phyloP scores from a whole-genome alignment of 2,113 vertebrate species.

The Opisthocomus hoazin region DNA sequence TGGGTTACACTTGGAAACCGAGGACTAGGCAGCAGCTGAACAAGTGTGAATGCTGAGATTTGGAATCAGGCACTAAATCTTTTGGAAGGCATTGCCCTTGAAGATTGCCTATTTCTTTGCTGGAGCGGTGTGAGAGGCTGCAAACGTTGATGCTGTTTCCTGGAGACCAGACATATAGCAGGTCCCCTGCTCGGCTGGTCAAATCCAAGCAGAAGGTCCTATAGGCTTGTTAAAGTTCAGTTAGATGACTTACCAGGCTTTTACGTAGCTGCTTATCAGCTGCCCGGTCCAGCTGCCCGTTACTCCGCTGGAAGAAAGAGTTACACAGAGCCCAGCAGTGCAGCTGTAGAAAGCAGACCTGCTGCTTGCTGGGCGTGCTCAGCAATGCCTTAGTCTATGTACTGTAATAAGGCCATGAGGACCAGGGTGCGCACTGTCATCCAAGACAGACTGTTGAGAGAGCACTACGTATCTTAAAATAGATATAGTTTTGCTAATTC shows the following conservation, averaged over 20 bases:
- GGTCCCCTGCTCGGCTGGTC: rapidly evolving
- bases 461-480: background rate
- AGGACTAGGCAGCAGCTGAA: background rate
- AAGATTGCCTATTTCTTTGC: background rate
- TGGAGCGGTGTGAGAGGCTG: background rate
- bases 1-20: background rate
- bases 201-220: background rate
- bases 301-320: background rate
- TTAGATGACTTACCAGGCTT: background rate
- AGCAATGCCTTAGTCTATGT: background rate
- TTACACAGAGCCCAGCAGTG: background rate
- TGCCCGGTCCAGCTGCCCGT: background rate
- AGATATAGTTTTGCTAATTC: background rate
- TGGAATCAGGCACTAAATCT: background rate
- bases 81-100: background rate
- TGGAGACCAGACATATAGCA: background rate
- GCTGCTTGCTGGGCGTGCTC: background rate
- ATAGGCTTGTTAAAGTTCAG: background rate
- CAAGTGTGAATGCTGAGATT: background rate
- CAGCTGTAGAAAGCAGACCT: background rate
- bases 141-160: background rate
- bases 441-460: background rate
- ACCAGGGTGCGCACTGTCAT: background rate
- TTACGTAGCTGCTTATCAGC: background rate
- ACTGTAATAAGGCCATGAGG: background rate